Percentiles rank a stretch among this genome's conserved stretches.
Conservation (phyloP, 2,888 invertebrate species). For the Ferrisia virgata region DNA sequence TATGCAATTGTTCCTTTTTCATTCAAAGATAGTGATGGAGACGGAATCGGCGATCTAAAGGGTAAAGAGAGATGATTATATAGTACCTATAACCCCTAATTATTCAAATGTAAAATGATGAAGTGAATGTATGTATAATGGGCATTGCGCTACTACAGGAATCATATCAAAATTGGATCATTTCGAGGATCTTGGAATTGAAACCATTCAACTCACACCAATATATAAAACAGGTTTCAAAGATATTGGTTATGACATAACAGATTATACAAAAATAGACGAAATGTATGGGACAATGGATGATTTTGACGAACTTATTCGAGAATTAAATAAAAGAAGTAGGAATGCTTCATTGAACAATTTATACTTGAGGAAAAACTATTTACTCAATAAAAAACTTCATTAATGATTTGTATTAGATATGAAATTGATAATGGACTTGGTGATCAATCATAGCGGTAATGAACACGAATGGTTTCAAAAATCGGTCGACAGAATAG, state of each 20-base stretch:
- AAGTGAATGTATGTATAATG: too few relatives aligned
- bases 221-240: constrained; percentile 65
- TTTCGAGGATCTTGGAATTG: constrained; percentile 60
- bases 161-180: constrained; percentile 56
- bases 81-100: background rate
- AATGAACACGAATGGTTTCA: background rate
- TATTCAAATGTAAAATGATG: background rate
- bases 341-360: background rate
- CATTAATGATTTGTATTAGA: background rate
- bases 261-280: constrained; percentile 59
- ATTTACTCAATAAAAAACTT: background rate
- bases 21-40: background rate
- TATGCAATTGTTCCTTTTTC: background rate
- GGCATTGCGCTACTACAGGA: too few relatives aligned
- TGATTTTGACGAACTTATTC: constrained; percentile 57
- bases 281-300: constrained; percentile 59
- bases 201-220: constrained; percentile 67
- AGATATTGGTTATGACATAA: constrained; percentile 66
- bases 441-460: constrained; percentile 3
- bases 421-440: constrained; percentile 8
- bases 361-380: background rate
- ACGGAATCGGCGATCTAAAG: background rate
- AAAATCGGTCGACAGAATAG: background rate
- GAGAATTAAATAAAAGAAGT: constrained; percentile 53
- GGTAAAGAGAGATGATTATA: background rate